Conservation (phyloP, 2,888 invertebrate species). For the Pantelozetes paolii region DNA sequence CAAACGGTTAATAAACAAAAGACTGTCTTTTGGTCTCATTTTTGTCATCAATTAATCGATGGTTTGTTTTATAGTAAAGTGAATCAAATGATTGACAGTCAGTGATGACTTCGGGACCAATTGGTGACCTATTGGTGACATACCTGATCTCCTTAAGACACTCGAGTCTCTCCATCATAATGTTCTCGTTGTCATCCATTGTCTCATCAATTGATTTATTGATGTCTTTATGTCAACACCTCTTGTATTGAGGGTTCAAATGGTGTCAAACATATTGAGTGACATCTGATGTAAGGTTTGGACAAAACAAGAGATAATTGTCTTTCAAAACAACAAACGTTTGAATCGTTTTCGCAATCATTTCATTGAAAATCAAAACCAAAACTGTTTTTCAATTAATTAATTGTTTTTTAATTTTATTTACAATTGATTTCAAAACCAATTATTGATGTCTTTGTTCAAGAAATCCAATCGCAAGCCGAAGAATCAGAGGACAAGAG, state of each 20-base stretch:
- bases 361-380: no score
- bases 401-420: not conserved
- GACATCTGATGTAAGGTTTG: not conserved
- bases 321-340: not conserved
- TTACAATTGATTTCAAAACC: no score
- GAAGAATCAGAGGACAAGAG: conserved; percentile 53
- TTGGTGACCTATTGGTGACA: conserved; percentile 20
- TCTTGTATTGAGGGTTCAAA: not conserved
- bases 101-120: not conserved
- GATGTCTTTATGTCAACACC: conserved; percentile 5
- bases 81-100: not conserved
- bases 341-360: no score
- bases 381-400: no score
- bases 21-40: conserved; percentile 8
- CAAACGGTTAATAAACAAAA: not conserved
- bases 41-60: no score
- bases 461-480: conserved; percentile 81
- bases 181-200: conserved; percentile 59
- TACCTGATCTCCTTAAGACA: conserved; percentile 88
- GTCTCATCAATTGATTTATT: not conserved
- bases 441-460: conserved; percentile 71
- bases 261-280: not conserved
- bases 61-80: not conserved
- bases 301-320: not conserved
- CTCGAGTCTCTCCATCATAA: conserved; percentile 84